phyloP scores from a whole-genome alignment of 2,888 invertebrate species.

The Cordylochernes scorpioides region DNA sequence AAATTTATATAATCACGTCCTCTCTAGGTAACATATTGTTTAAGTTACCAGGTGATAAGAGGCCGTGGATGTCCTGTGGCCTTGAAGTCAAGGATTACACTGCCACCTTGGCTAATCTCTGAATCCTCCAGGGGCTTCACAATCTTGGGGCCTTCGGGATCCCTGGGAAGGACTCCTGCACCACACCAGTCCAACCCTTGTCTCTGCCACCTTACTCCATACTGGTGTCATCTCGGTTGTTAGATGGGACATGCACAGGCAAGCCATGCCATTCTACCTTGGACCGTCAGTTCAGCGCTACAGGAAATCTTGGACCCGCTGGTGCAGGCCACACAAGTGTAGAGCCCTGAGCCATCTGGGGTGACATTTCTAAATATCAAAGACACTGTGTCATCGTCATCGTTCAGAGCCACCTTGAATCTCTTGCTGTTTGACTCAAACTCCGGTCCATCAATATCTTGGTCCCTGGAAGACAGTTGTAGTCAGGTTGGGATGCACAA shows the following conservation, averaged over 20 bases:
- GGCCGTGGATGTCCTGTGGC: constrained; percentile 80
- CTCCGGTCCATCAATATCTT: constrained; percentile 52
- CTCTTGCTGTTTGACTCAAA: constrained; percentile 75
- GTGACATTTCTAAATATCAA: constrained; percentile 78
- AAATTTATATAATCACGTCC: neutral
- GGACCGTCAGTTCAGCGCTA: constrained; percentile 75
- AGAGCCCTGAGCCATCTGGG: constrained; percentile 78
- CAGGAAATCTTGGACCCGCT: constrained; percentile 78
- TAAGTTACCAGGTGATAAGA: constrained; percentile 42
- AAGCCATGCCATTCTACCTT: no score
- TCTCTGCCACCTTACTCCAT: no score
- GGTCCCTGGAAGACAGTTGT: no score
- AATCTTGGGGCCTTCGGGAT: constrained; percentile 40
- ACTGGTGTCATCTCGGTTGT: no score
- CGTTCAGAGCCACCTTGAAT: constrained; percentile 64
- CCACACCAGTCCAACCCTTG: no score
- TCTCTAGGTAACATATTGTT: constrained; percentile 1
- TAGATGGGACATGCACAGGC: no score
- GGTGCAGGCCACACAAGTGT: constrained; percentile 90
- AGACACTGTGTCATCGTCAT: constrained; percentile 72
- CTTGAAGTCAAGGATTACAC: constrained; percentile 71
- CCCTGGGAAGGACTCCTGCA: constrained; percentile 8
- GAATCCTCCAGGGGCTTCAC: constrained; percentile 35
- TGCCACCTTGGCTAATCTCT: constrained; percentile 50
- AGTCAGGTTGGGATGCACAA: no score